Evolutionary conservation across 2,113 vertebrate genomes (phyloP), one percentile per base, ranked within the genome.

Genomic region (Laterallus jamaicensis): DNA sequence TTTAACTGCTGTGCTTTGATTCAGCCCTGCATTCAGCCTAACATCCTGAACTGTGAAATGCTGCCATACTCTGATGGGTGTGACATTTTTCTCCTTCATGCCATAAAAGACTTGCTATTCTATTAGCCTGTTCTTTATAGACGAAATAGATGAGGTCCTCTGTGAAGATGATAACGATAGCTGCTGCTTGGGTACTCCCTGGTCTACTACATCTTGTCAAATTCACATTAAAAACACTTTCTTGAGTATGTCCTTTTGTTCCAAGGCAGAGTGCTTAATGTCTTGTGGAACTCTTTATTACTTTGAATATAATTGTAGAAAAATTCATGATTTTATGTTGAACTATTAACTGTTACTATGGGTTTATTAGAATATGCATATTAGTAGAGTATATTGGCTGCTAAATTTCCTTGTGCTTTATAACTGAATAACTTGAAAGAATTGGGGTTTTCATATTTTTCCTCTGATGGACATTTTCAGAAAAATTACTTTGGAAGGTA

Each of bases 41-140:
- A 59, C 2, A 66, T 56, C 73, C 66, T 90, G 90, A 82, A 12
- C 90, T 95, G 94, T 35, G 58, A 94, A 95, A 79, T 78, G 56
- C 93, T 96, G 83, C 91, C 21, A 20, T 85, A 84, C 71, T 69
- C 28, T 83, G 71, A 90, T 91, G 88, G 87, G 67, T 89, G 90
- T 81, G 79, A 74, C 54, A 9, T 11, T 82, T 89, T 89, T 88
- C 92, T 50, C 88, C 71, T 94, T 56, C 82, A 67, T 94, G 77
- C 73, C 91, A 93, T 94, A 96, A 91, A 92, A 54, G 6, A 10
- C 71, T 81, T 91, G 20, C n/a, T 95, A 90, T 91, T 78, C 31
- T 39, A 17, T 90, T 79, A 76, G 73, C 31, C 40, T 78, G 8
- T 71, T 74, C 21, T 82, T 92, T 79, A 66, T 67, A 69, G 81